These are phyloP conservation scores for Oncorhynchus gorbuscha DNA, from an alignment of 2,113 vertebrate species.

Conservation along the genomic window DNA sequence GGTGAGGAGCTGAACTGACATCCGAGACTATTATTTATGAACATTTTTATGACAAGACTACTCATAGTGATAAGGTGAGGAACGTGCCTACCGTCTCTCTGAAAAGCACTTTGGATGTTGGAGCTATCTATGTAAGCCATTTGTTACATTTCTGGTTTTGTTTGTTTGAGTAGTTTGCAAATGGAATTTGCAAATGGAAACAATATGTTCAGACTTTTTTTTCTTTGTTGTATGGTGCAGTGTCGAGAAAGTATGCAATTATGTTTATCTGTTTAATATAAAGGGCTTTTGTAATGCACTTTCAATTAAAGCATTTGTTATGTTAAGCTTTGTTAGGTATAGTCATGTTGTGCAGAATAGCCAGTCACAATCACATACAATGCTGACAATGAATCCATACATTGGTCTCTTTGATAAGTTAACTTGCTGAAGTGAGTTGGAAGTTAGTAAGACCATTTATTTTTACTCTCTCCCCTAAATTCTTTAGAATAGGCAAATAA, in stretches of 20 bases:
- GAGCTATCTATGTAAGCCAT: conserved; percentile 35
- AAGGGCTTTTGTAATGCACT: conserved; percentile 70
- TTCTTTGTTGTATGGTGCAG: conserved; percentile 17
- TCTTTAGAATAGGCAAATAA: background rate
- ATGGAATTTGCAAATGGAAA: background rate
- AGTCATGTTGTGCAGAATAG: conserved; percentile 43
- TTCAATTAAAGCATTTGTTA: conserved; percentile 61
- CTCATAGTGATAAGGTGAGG: conserved; percentile 36
- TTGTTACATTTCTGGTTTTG: conserved; percentile 19
- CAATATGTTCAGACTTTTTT: no score
- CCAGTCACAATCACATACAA: conserved; percentile 47
- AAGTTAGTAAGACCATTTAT: background rate
- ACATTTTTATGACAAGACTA: conserved; percentile 63
- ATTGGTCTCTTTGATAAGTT: conserved; percentile 11
- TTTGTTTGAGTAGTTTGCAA: conserved; percentile 25
- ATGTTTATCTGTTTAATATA: conserved; percentile 60
- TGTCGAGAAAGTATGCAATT: conserved; percentile 51
- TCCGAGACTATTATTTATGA: conserved; percentile 69
- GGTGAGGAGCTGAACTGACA: conserved; percentile 35
- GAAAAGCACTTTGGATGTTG: conserved; percentile 73
- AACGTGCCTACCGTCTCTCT: conserved; percentile 49
- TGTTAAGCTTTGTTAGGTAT: conserved; percentile 3
- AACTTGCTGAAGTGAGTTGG: conserved; percentile 1
- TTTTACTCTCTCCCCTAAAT: no score
- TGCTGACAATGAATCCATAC: conserved; percentile 22